A percentile compares a stretch with the other conserved stretches of the same genome.
phyloP scores from a whole-genome alignment of 2,888 invertebrate species.

The Bimastos eiseni region DNA sequence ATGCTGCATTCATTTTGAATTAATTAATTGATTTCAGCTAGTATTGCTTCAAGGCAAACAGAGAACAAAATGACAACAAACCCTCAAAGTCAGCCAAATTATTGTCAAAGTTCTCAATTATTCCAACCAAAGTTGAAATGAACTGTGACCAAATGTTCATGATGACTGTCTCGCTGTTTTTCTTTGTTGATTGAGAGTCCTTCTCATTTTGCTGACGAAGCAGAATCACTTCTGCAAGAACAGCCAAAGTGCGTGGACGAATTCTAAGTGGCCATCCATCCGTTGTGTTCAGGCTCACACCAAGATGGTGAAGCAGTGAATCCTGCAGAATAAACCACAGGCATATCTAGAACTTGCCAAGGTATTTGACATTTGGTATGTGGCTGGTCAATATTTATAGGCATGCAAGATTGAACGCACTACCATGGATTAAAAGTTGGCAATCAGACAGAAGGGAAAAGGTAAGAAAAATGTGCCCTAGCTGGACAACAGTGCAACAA shows the following conservation, averaged over 20 bases:
- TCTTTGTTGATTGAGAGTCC: slow-evolving; percentile 70
- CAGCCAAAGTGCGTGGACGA: slow-evolving; percentile 76
- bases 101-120: slow-evolving; percentile 66
- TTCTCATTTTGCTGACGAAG: slow-evolving; percentile 64
- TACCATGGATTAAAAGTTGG: too few relatives aligned
- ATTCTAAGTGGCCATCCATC: slow-evolving; percentile 76
- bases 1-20: too few relatives aligned
- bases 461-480: too few relatives aligned
- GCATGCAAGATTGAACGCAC: too few relatives aligned
- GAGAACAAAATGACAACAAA: slow-evolving; percentile 37
- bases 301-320: slow-evolving; percentile 65
- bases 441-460: too few relatives aligned
- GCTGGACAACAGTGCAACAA: too few relatives aligned
- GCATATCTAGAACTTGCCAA: background rate
- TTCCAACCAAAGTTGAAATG: slow-evolving; percentile 84
- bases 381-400: too few relatives aligned
- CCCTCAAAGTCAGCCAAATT: slow-evolving; percentile 54
- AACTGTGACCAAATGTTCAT: slow-evolving; percentile 89
- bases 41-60: background rate
- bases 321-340: slow-evolving; percentile 28
- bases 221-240: slow-evolving; percentile 80
- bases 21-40: background rate
- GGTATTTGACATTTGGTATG: too few relatives aligned
- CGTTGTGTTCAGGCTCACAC: slow-evolving; percentile 70
- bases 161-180: slow-evolving; percentile 85